Evolutionary conservation across 1,140 invertebrate species (phyloP).

Genomic region (Rhysida immarginata): DNA sequence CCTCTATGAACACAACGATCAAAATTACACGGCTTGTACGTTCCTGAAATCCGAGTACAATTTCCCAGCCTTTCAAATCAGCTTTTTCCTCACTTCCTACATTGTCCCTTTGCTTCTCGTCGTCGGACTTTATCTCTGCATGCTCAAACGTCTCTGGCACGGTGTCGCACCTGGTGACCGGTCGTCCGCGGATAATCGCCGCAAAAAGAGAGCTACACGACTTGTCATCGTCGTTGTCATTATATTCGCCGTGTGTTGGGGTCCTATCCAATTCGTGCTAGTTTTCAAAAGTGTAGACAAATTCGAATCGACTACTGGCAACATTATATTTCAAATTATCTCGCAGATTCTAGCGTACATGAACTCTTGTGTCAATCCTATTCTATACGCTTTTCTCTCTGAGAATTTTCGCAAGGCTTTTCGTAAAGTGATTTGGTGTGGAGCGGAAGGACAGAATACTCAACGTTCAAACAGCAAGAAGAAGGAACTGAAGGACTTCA

Average conservation of each 20-base stretch:
- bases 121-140: conserved; percentile 74
- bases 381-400: conserved; percentile 83
- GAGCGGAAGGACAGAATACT: not conserved
- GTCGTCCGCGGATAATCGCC: conserved; percentile 48
- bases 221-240: conserved; percentile 88
- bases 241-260: conserved; percentile 91
- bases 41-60: conserved; percentile 48
- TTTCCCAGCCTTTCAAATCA: conserved; percentile 53
- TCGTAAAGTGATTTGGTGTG: conserved; percentile 39
- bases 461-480: not conserved
- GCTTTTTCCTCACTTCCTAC: conserved; percentile 72
- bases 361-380: conserved; percentile 88
- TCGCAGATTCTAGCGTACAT: conserved; percentile 86
- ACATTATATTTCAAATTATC: conserved; percentile 59
- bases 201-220: conserved; percentile 76
- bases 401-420: conserved; percentile 76
- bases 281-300: conserved; percentile 55
- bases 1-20: conserved; percentile 41
- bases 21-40: conserved; percentile 43
- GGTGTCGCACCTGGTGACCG: conserved; percentile 52
- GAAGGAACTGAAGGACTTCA: not conserved
- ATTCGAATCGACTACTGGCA: conserved; percentile 45
- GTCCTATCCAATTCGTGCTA: conserved; percentile 77
- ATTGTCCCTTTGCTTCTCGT: conserved; percentile 71
- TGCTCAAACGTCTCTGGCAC: conserved; percentile 76